These are phyloP conservation scores for Drosophila pectinifera DNA, from an alignment of 1,140 invertebrate species.

Conservation along the genomic window DNA sequence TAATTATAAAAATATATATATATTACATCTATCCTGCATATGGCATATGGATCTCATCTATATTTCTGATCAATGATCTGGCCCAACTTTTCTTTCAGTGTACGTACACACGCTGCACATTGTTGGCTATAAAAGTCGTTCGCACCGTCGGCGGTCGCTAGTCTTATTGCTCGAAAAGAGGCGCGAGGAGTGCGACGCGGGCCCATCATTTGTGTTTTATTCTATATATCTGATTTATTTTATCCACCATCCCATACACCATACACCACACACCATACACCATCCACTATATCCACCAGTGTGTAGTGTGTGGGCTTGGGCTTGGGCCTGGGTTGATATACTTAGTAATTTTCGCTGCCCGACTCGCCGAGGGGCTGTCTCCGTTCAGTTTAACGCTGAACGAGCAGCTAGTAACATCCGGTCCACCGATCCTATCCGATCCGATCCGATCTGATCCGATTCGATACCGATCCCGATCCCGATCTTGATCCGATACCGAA, in stretches of 20 bases:
- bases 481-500: conserved; percentile 15
- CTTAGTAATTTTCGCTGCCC: conserved; percentile 38
- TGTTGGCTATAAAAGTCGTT: conserved; percentile 80
- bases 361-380: conserved; percentile 34
- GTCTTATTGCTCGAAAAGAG: conserved; percentile 46
- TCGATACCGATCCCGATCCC: conserved; percentile 8
- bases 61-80: not conserved
- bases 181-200: conserved; percentile 59
- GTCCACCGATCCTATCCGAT: conserved; percentile 31
- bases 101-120: conserved; percentile 34
- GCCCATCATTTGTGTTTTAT: conserved; percentile 59
- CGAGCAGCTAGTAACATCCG: conserved; percentile 72
- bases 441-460: conserved; percentile 12
- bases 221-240: conserved; percentile 38
- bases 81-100: conserved; percentile 2
- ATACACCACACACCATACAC: conserved; percentile 6
- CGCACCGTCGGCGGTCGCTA: conserved; percentile 57
- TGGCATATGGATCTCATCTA: too few species aligned
- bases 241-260: conserved; percentile 18
- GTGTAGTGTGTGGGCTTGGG: conserved; percentile 21
- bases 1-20: too few species aligned
- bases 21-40: too few species aligned
- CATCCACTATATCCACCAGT: conserved; percentile 6
- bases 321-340: conserved; percentile 13
- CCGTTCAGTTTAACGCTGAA: conserved; percentile 63